Base-by-base conservation (phyloP, 53 echinoderm and acorn worm genomes). In the Apostichopus leukothele region DNA sequence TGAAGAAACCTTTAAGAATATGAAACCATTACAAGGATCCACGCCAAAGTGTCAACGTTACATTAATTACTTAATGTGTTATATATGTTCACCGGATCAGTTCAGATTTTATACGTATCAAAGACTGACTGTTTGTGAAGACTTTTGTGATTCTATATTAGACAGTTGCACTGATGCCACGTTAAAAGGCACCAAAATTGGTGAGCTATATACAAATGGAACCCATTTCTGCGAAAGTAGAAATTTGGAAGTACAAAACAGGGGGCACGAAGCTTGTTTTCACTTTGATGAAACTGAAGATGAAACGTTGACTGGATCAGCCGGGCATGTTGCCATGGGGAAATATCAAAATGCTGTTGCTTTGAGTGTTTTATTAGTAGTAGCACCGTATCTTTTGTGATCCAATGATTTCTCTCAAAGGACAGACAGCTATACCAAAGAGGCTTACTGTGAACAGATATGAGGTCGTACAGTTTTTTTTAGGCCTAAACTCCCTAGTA, bases 51-150 rank as follows among this genome's bases (percentile, higher is more conserved):
- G 99, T 57, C 96, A 95, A 75, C 87, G 91, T 63, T 94, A 95
- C 86, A 91, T 96, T 22, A 99, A 99, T 53, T 99, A 99, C 83
- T 88, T 99, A 10, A 99, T 99, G 92, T 99, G 99, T 76, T 99
- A 99, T 73, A 99, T 99, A 53, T 99, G 99, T 63, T 94, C 96
- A 6, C 99, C 99, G 22, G 51, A 92, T 75, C 99, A 99, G 79
- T 89, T 91, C 75, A 83, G 75, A 18, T 99, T 98, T 71, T 96
- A 99, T 84, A 90, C 92, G 9, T 57, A 83, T 59, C 95, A 99
- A 86, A 74, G 92, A 59, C 86, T 99, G 68, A 91, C 90, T 7
- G 96, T 99, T 0, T 99, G 99, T 74, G 93, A 91, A 67, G 96
- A 94, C 60, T 96, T 96, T 63, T 99, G 99, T 75, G 93, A 99